Conservation (phyloP, 2,888 invertebrate species). For the Polietes domitor region DNA sequence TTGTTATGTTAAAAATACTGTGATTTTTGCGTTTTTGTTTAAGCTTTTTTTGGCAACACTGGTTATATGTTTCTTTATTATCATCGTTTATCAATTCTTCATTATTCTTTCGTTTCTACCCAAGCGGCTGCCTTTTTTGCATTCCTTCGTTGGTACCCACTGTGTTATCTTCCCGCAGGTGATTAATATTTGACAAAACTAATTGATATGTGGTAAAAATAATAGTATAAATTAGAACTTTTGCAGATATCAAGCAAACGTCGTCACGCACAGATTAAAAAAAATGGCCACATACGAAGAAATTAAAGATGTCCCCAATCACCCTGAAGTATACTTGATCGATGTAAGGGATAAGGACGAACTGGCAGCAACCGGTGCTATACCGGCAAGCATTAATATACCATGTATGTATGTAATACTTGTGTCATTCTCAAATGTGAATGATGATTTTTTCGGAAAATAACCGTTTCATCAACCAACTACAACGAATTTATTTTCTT, state of each 20-base stretch:
- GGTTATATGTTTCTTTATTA: too few species aligned
- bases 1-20: too few species aligned
- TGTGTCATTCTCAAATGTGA: too few species aligned
- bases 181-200: neutral
- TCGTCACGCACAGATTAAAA: neutral
- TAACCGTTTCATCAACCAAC: too few species aligned
- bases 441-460: too few species aligned
- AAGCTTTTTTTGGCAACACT: too few species aligned
- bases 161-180: neutral
- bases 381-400: constrained; percentile 89
- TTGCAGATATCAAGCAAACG: neutral
- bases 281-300: constrained; percentile 81
- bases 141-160: too few species aligned
- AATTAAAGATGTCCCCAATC: constrained; percentile 81
- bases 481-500: neutral
- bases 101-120: too few species aligned
- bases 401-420: constrained; percentile 87
- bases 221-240: neutral
- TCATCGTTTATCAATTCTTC: too few species aligned
- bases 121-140: neutral
- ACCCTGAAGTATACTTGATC: constrained; percentile 83
- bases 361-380: constrained; percentile 85
- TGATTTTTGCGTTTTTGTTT: too few species aligned
- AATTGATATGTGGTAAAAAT: neutral
- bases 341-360: constrained; percentile 90